Conservation (phyloP, 1,140 invertebrate genomes). For the Drosophila tristis region DNA sequence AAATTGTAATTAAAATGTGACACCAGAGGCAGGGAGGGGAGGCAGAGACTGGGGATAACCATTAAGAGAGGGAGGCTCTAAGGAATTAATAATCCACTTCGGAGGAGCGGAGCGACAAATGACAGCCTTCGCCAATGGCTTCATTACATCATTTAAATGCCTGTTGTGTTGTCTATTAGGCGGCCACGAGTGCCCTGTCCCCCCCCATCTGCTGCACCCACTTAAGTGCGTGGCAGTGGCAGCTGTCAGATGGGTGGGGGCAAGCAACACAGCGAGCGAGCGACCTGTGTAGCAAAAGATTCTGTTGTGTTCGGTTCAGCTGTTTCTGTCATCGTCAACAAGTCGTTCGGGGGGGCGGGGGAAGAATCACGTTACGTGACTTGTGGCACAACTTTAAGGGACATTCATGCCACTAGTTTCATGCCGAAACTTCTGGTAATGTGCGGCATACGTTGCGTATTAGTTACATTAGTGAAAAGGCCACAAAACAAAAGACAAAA, state of each 20-base stretch:
- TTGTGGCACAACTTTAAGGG: slow-evolving; percentile 34
- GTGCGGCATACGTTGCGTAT: slow-evolving; percentile 53
- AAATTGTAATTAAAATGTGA: slow-evolving; percentile 36
- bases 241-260: slow-evolving; percentile 22
- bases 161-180: slow-evolving; percentile 51
- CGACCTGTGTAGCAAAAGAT: slow-evolving; percentile 17
- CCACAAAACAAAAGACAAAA: too few species aligned
- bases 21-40: neutral
- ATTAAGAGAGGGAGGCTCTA: slow-evolving; percentile 11
- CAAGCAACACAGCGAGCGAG: neutral
- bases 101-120: slow-evolving; percentile 5
- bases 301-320: slow-evolving; percentile 4
- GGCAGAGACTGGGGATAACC: slow-evolving; percentile 1
- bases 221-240: slow-evolving; percentile 9
- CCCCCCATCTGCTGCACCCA: neutral
- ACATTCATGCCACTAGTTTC: slow-evolving; percentile 26
- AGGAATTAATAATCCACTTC: slow-evolving; percentile 49
- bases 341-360: neutral
- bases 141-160: slow-evolving; percentile 54
- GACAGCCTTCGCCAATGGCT: slow-evolving; percentile 32
- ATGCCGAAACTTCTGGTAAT: slow-evolving; percentile 19
- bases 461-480: slow-evolving; percentile 46
- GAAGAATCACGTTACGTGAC: slow-evolving; percentile 39
- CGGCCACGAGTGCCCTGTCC: slow-evolving; percentile 25
- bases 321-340: slow-evolving; percentile 53